Evolutionary conservation across 1,140 invertebrate genomes (phyloP).

Genomic region (Phymorhynchus buccinoides): DNA sequence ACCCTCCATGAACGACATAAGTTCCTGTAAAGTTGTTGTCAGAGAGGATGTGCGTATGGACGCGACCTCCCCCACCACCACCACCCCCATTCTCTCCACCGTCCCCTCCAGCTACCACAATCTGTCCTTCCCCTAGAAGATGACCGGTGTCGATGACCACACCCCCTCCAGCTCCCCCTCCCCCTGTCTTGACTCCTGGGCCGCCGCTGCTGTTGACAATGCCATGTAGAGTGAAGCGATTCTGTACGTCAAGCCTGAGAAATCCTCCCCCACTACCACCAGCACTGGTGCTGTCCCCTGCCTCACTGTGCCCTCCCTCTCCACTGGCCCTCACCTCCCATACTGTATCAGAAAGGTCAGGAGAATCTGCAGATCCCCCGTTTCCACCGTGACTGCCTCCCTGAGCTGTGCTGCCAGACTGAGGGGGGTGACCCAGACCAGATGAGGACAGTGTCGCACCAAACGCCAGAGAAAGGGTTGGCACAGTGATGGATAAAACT

Average conservation of each 20-base stretch:
- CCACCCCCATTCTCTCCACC: slow-evolving; percentile 48
- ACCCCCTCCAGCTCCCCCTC: slow-evolving; percentile 61
- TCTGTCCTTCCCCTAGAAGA: slow-evolving; percentile 52
- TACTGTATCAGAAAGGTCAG: slow-evolving; percentile 45
- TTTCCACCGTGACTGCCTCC: slow-evolving; percentile 58
- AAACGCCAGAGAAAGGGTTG: slow-evolving; percentile 54
- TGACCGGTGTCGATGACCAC: slow-evolving; percentile 45
- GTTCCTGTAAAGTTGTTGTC: slow-evolving; percentile 57
- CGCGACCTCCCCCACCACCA: slow-evolving; percentile 61
- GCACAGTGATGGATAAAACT: slow-evolving; percentile 50
- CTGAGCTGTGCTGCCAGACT: slow-evolving; percentile 42
- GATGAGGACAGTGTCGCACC: slow-evolving; percentile 49
- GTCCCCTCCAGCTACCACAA: slow-evolving; percentile 42
- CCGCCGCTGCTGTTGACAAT: slow-evolving; percentile 52
- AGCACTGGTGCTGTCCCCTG: slow-evolving; percentile 31
- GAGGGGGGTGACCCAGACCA: slow-evolving; percentile 42
- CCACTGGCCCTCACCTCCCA: slow-evolving; percentile 52
- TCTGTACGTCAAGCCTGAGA: slow-evolving; percentile 41
- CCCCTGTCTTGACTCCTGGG: slow-evolving; percentile 39
- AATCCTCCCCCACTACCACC: slow-evolving; percentile 59
- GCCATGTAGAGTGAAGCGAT: slow-evolving; percentile 53
- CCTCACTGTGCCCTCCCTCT: slow-evolving; percentile 57
- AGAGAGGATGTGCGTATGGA: slow-evolving; percentile 41
- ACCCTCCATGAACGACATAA: slow-evolving; percentile 53
- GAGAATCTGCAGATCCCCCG: slow-evolving; percentile 50